Base-by-base conservation (phyloP, 2,888 invertebrate genomes). In the Ichneumoninae sp. region DNA sequence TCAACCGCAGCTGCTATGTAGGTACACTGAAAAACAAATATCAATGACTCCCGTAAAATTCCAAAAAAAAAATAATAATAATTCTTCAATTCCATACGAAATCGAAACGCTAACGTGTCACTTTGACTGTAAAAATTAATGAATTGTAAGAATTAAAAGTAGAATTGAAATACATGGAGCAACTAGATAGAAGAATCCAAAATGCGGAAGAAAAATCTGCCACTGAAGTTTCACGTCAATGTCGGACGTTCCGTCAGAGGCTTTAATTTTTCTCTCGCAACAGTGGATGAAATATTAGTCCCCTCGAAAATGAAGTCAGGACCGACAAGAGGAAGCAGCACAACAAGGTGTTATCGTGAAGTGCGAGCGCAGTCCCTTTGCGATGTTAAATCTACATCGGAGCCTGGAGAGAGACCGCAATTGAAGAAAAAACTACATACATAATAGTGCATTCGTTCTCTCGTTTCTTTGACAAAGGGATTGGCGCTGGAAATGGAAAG, bases 321-420 rank as follows among this genome's bases (percentile, higher is more conserved):
- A 47, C 16, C 16, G 16, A 16, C 16, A 16, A 47, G 0, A 16
- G 44, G 3, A 16, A 47, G 16, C 44, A 47, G 16, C 16, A 47
- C 10, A 57, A 57, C 57, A 22, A 57, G 57, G 26, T 57, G 26
- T 57, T 22, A 57, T 57, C 65, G 62, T 7, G 54, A 54, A 44
- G 62, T 50, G 62, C 33, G 44, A 71, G 19, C 33, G 62, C 40
- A n/a, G 65, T 65, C 79, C 76, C 85, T 84, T 84, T 84, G 82
- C 82, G 75, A 85, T 85, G 85, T 76, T 85, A 82, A 85, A 82
- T 82, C 82, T 80, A 44, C 79, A 68, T 71, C 72, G 52, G 36
- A 47, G 66, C 74, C 70, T 33, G 16, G 72, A 76, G 44, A 78
- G 66, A 78, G 82, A 79, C 76, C 79, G 84, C 30, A 85, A 85